Evolutionary conservation across 92 coral and sea anemone species (phyloP), one percentile per base, ranked within the genome.

Genomic region (Siderastrea radians): DNA sequence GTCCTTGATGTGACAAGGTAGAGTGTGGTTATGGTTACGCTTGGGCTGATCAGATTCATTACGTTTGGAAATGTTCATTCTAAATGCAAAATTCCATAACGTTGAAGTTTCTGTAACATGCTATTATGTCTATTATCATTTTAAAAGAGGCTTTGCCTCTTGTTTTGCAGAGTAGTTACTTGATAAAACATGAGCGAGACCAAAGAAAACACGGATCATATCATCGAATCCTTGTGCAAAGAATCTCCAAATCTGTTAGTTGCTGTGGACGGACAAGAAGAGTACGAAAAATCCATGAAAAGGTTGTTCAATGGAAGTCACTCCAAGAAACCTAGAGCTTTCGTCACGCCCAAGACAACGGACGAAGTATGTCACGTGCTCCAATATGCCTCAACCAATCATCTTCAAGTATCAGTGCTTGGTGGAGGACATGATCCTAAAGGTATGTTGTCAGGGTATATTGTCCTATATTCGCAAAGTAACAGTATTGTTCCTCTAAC

Each of bases 341-440:
- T 82, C 19, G 14, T 82, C 54, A 82, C 14, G 26, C 86, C 86
- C 5, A 70, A 12, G 68, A 58, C 77, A 43, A 4, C 55, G 55
- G 86, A 71, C 4, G 86, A 82, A 44, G 78, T 82, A 55, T 54
- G 86, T 82, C 57, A 58, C 48, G 69, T 82, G 86, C 86, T 82
- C 5, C 54, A 82, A 49, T 69, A 43, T 47, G 78, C 86, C 68
- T 55, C 86, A 9, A 78, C 78, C 47, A 82, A 82, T 70, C 60
- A 70, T 2, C 57, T 55, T 55, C 66, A 57, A 70, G 86, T 82
- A 15, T 69, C 86, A 54, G 78, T 82, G 19, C 86, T 82, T 55
- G 86, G 86, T 82, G 86, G 86, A 70, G 86, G 86, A 4, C 86
- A 82, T 58, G 86, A 82, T 45, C 85, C 85, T 38, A 80, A 80